Base-by-base conservation (phyloP, 92 coral and sea anemone species). In the Muricea muricata region DNA sequence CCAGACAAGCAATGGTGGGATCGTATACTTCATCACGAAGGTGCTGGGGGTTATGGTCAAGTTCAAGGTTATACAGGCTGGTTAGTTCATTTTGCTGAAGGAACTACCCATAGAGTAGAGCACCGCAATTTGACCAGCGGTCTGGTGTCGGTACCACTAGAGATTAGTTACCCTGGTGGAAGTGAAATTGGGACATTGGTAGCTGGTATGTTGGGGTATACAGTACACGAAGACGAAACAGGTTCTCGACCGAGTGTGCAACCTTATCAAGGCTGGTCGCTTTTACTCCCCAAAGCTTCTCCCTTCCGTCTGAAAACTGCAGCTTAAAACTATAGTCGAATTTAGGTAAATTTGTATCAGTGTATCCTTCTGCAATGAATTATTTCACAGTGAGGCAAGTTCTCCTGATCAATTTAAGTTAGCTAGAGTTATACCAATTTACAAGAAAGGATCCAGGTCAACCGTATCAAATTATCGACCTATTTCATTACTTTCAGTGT, bases 191-290 rank as follows among this genome's bases (percentile, higher is more conserved):
- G 86, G 11, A 79, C 87, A 14, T 69, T 89, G 54, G 92, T 85
- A 56, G 92, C 92, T 26, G 92, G 92, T 57, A 85, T 80, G 90
- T 33, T 89, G 50, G 90, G 92, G 1, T 85, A 85, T 75, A 85
- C 66, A 12, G 1, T 73, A 23, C 80, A 73, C 26, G 80, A 67
- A 37, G 68, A 74, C 25, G 69, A 40, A 21, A 14, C 54, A 0
- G 39, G 66, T n/a, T 55, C 71, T 0, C 57, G 66, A n/a, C 73
- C 82, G 0, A 75, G 82, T 23, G 91, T 87, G 21, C 78, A 74
- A 48, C 90, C 90, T 12, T 87, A 66, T 60, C 87, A 88, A 73
- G 91, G 91, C 15, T 88, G 91, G 91, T 88, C 85, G 42, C 88
- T 88, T 13, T 48, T 88, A 33, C 26, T 88, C 35, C 41, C 81